Conservation (phyloP, 2,113 vertebrate genomes). For the Scopus umbretta region DNA sequence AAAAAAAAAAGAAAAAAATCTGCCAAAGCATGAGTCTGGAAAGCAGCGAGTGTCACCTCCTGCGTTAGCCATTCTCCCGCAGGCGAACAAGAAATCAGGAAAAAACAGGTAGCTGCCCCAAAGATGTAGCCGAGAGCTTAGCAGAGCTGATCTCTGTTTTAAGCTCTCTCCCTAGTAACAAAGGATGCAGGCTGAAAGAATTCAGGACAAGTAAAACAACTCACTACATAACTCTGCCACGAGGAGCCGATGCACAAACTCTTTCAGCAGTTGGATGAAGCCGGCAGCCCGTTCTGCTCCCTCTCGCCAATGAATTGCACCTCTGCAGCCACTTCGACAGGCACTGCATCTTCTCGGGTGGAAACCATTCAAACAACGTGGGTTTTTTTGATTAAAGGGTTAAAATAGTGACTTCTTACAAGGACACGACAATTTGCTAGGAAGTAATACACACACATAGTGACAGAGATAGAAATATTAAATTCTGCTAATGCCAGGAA, state of each 20-base stretch:
- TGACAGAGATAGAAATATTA: background rate
- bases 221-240: background rate
- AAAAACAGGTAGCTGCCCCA: background rate
- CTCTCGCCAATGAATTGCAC: rapidly evolving
- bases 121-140: background rate
- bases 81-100: background rate
- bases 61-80: rapidly evolving
- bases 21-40: background rate
- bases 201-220: background rate
- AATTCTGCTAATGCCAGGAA: background rate
- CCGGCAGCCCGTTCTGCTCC: background rate
- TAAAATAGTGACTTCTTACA: background rate
- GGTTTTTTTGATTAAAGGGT: background rate
- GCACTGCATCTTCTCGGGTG: rapidly evolving
- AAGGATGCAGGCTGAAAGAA: background rate
- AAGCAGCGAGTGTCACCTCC: background rate
- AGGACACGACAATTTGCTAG: background rate
- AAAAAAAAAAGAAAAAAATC: no score
- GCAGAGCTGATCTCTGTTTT: background rate
- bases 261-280: background rate
- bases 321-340: background rate
- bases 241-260: background rate
- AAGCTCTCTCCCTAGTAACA: background rate
- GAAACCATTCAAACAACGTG: background rate
- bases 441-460: background rate